Evolutionary conservation across 2,888 invertebrate species (phyloP).

Genomic region (Sarcophaga subvicina): DNA sequence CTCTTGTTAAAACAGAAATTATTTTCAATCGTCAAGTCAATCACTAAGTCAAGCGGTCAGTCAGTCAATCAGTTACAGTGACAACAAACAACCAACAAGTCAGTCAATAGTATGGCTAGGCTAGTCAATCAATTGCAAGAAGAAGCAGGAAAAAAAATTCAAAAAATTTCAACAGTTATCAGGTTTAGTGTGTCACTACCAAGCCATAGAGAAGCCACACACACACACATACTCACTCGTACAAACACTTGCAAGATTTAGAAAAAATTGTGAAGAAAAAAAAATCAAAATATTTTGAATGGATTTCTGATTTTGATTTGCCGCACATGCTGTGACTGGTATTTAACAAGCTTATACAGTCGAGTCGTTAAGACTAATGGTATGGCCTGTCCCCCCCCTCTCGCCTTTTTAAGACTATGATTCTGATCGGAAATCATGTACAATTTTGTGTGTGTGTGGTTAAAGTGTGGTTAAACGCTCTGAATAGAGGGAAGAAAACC

Average conservation of each 20-base stretch:
- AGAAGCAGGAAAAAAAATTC: not conserved
- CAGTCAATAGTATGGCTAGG: constrained; percentile 20
- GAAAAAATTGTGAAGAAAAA: not conserved
- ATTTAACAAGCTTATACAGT: not conserved
- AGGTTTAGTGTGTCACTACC: constrained; percentile 50
- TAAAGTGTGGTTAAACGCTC: constrained; percentile 20
- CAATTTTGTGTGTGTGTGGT: not conserved
- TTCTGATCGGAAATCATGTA: too few relatives aligned
- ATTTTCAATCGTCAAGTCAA: not conserved
- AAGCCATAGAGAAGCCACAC: not conserved
- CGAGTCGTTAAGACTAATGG: not conserved
- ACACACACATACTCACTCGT: not conserved
- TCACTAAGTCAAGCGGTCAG: constrained; percentile 17
- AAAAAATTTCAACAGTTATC: constrained; percentile 13
- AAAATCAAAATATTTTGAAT: not conserved
- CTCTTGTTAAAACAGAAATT: not conserved
- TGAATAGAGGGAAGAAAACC: not conserved
- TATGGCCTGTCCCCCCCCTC: too few relatives aligned
- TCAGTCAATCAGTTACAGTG: constrained; percentile 20
- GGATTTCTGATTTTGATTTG: constrained; percentile 7
- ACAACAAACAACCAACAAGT: constrained; percentile 9
- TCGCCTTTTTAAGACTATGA: too few relatives aligned
- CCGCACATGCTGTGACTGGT: not conserved
- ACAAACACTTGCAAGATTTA: not conserved
- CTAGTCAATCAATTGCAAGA: not conserved